A percentile compares a stretch with the other conserved stretches of the same genome.
These are phyloP conservation scores for Lochmaea capreae DNA, from an alignment of 2,888 invertebrate species.

Conservation along the genomic window DNA sequence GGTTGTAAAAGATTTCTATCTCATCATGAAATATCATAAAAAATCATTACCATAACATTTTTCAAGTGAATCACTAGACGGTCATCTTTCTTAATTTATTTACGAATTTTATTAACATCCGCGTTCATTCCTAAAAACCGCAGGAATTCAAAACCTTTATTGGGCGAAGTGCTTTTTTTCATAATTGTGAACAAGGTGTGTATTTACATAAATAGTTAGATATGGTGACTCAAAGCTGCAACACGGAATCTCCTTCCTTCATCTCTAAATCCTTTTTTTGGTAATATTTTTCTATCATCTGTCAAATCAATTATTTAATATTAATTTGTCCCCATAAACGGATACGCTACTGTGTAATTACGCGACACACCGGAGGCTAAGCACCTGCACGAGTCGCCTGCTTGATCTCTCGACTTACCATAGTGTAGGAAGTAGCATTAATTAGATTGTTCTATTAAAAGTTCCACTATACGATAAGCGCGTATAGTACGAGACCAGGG, in stretches of 20 bases:
- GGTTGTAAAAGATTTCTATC: no score
- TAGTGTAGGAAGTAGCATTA: constrained; percentile 40
- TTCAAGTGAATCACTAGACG: constrained; percentile 2
- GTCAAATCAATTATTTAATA: neutral
- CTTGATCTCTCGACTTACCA: constrained; percentile 34
- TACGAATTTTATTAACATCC: constrained; percentile 18
- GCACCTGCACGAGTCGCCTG: constrained; percentile 54
- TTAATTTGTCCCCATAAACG: constrained; percentile 2
- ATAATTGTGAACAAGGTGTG: constrained; percentile 4
- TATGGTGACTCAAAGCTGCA: no score
- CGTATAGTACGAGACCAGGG: constrained; percentile 33
- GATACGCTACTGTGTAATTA: constrained; percentile 51
- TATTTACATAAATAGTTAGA: neutral
- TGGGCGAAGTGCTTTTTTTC: constrained; percentile 3
- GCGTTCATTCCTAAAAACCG: constrained; percentile 13
- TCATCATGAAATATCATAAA: no score
- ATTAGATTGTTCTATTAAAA: constrained; percentile 43
- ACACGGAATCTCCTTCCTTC: no score
- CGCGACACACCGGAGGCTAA: constrained; percentile 51
- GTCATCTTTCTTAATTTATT: constrained; percentile 21
- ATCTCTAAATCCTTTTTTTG: no score
- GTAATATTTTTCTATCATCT: no score
- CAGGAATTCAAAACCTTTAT: constrained; percentile 19
- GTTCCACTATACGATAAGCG: constrained; percentile 37
- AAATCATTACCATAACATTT: no score